Percentiles rank a stretch among this genome's conserved stretches.
These are phyloP conservation scores for Caligus rogercresseyi DNA, from an alignment of 1,140 invertebrate genomes.

Conservation along the genomic window DNA sequence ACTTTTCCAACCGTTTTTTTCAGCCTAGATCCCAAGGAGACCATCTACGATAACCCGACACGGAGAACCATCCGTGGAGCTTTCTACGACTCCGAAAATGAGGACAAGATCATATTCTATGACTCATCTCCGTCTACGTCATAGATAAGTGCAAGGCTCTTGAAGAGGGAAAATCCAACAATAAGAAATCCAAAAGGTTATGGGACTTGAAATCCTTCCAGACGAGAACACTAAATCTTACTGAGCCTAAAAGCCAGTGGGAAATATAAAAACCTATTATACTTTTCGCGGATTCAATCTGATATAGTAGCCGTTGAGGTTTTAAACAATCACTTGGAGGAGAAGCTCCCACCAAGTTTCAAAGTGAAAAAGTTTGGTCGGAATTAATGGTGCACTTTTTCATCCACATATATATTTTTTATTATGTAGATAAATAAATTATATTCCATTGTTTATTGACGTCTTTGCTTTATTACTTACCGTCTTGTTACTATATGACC, in stretches of 20 bases:
- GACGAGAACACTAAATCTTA: background rate
- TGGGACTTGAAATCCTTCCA: too few species aligned
- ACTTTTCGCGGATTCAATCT: background rate
- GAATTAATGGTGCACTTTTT: background rate
- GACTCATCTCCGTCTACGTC: background rate
- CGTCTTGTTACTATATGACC: too few species aligned
- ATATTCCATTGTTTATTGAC: background rate
- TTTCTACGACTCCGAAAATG: background rate
- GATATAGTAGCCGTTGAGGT: background rate
- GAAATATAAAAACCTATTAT: background rate
- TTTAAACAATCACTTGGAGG: background rate
- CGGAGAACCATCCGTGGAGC: background rate
- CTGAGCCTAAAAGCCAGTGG: background rate
- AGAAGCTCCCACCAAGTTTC: background rate
- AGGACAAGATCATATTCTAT: background rate
- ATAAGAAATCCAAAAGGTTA: background rate
- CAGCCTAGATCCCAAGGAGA: background rate
- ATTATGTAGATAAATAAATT: background rate
- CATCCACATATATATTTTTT: background rate
- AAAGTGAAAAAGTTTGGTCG: background rate
- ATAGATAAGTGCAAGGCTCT: background rate
- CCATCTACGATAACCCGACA: background rate
- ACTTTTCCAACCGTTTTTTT: background rate
- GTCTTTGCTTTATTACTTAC: too few species aligned
- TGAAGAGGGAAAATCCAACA: background rate